Evolutionary conservation across 2,113 vertebrate species (phyloP).

Genomic region (Nettapus auritus): DNA sequence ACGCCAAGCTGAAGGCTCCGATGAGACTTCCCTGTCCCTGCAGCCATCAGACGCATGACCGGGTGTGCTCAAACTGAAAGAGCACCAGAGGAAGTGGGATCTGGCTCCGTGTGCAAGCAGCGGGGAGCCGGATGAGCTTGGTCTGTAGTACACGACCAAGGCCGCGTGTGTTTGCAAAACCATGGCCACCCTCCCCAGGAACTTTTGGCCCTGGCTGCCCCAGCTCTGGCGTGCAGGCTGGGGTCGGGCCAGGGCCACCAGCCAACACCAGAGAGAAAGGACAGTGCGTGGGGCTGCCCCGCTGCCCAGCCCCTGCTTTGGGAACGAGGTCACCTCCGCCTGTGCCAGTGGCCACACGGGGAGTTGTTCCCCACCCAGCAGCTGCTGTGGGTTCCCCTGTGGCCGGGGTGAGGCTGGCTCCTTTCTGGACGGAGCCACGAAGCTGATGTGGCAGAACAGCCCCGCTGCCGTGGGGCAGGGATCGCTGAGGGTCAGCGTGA

Average conservation of each 20-base stretch:
- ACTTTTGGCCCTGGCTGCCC: neutral
- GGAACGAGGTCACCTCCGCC: neutral
- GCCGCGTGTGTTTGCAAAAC: neutral
- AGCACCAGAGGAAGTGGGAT: constrained; percentile 21
- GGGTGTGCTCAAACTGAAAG: constrained; percentile 32
- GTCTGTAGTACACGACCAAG: neutral
- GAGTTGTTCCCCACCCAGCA: neutral
- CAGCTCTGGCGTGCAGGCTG: neutral
- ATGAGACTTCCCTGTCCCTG: constrained; percentile 2
- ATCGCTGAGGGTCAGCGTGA: neutral
- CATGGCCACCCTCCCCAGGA: neutral
- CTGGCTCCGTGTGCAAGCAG: neutral
- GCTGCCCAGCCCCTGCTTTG: neutral
- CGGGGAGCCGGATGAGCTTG: neutral
- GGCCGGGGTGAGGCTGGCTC: neutral
- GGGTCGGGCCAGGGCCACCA: neutral
- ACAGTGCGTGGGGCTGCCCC: accelerated
- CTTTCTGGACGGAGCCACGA: neutral
- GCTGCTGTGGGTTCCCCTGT: neutral
- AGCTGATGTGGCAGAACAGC: neutral
- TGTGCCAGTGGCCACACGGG: accelerated
- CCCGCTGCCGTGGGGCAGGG: neutral
- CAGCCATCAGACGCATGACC: neutral
- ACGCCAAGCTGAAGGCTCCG: neutral
- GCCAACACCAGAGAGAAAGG: neutral